Conservation (phyloP, 2,888 invertebrate species). For the Agrilus biguttatus region DNA sequence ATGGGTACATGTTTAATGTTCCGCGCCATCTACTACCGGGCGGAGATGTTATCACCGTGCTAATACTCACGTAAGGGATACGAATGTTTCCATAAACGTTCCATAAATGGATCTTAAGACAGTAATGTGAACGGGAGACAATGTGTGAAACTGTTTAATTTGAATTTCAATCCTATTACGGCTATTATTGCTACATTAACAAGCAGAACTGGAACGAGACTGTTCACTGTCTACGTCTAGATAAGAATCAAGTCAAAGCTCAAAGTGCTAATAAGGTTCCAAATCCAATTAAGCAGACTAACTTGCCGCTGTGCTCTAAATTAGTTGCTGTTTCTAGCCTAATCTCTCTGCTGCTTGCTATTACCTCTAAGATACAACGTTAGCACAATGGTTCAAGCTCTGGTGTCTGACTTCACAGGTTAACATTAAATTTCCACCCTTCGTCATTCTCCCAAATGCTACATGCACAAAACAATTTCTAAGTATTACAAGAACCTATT, state of each 20-base stretch:
- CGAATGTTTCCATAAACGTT: no score
- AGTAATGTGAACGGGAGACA: conserved; percentile 7
- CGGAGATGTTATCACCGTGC: no score
- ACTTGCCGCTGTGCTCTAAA: conserved; percentile 13
- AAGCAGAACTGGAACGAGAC: conserved; percentile 9
- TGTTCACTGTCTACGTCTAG: conserved; percentile 10
- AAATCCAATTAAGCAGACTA: conserved; percentile 12
- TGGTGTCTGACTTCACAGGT: no score
- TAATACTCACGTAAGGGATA: no score
- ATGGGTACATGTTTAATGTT: no score
- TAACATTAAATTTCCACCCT: no score
- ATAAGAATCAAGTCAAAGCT: conserved; percentile 11
- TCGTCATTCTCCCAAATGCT: no score
- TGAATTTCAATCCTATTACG: conserved; percentile 10
- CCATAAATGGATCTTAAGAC: not conserved
- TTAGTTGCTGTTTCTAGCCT: conserved; percentile 17
- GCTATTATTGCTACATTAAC: conserved; percentile 10
- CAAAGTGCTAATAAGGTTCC: conserved; percentile 12
- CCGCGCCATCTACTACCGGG: no score
- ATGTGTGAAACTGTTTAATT: conserved; percentile 6
- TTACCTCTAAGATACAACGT: no score
- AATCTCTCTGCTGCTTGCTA: conserved; percentile 10
- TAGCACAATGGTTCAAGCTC: no score
- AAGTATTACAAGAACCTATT: no score
- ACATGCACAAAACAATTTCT: no score